These are phyloP conservation scores for Antrozous pallidus DNA, from an alignment of 2,797 vertebrate species.

Conservation along the genomic window DNA sequence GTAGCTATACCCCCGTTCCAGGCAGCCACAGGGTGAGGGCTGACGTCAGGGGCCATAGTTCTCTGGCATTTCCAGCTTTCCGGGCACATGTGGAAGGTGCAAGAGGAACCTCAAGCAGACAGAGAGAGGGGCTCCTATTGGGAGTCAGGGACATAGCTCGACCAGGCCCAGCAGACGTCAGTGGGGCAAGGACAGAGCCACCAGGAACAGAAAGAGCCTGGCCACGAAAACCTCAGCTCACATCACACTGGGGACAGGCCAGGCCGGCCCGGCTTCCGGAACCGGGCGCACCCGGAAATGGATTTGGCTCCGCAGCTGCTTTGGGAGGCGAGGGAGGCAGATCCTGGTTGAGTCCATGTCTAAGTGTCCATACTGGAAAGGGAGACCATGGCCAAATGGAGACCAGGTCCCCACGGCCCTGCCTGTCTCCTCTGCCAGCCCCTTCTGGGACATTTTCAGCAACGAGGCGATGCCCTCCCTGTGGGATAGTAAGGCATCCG, in stretches of 20 bases:
- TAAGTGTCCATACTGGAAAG: not conserved
- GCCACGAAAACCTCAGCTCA: not conserved
- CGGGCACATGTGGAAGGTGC: not conserved
- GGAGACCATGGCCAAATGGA: not conserved
- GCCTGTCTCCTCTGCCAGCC: not conserved
- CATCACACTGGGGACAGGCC: not conserved
- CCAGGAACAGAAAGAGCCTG: not conserved
- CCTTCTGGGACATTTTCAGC: not conserved
- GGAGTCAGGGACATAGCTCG: not conserved
- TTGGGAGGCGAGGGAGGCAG: not conserved
- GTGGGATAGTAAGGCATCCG: not conserved
- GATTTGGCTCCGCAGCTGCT: not conserved
- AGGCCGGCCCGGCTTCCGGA: not conserved
- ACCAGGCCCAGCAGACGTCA: not conserved
- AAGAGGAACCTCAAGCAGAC: not conserved
- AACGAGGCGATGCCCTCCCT: not conserved
- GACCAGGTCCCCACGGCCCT: too few species aligned
- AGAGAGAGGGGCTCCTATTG: not conserved
- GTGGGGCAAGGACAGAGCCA: not conserved
- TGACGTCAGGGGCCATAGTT: not conserved
- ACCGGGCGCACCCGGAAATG: not conserved
- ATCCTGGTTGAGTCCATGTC: not conserved
- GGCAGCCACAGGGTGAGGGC: not conserved
- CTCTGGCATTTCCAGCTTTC: not conserved
- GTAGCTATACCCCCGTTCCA: not conserved